Base-by-base conservation (phyloP, 2,888 invertebrate species). In the Sinotaia quadrata region DNA sequence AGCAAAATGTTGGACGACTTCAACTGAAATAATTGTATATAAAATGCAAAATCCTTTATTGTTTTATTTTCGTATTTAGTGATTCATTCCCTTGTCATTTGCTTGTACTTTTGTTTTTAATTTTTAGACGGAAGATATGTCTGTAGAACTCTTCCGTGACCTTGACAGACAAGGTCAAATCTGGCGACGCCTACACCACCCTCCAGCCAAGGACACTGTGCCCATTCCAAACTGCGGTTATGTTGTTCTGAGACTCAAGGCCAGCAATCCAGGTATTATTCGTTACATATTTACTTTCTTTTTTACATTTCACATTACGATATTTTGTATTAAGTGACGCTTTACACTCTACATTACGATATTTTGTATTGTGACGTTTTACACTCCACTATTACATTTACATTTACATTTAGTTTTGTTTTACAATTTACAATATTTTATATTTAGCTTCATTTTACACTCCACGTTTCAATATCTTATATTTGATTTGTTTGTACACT, bases 161-260 rank as follows among this genome's bases (percentile, higher is more conserved):
- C 89, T 93, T 72, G 95, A 95, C 82, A 62, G 54, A 1, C 90
- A 90, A 44, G 95, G 95, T 15, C 86, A 91, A 18, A 90, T 96
- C 10, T 91, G 91, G 69, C 90, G 95, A 60, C 95, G 94, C 84
- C 89, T 95, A 0, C 89, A 91, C 49, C 91, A 91, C 68, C 92
- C 96, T 0, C 94, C 95, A 0, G 89, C 93, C 2, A 96, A 96
- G 87, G 96, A 96, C 83, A 95, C 96, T 0, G 94, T 96, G 0
- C 95, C 95, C 0, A 93, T 96, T 0, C 96, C 96, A 0, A 95
- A 95, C 87, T 96, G 95, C 27, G 96, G 96, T 0, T 96, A 94
- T 75, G 95, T 95, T 0, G 92, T 96, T 44, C 89, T 96, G 5
- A 90, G 96, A 71, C 95, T 96, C 81, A 91, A 93, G 78, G 95